phyloP scores from a whole-genome alignment of 2,797 vertebrate genomes.

The Huso huso region DNA sequence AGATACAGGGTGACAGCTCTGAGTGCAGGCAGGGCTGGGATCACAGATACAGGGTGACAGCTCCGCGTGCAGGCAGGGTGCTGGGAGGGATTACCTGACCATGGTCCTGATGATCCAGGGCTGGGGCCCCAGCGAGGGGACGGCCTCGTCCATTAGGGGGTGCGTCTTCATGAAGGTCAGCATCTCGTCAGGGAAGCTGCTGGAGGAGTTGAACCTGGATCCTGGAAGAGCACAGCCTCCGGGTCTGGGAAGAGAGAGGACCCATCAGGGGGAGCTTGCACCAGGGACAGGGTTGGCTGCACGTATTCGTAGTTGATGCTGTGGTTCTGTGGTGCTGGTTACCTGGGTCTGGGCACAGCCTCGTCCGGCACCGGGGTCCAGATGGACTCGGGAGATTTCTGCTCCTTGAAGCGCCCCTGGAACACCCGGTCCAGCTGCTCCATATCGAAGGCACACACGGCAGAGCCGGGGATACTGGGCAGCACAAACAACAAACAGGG shows the following conservation, averaged over 20 bases:
- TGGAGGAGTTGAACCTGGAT: constrained; percentile 82
- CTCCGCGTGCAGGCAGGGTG: constrained; percentile 5
- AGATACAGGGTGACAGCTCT: constrained; percentile 34
- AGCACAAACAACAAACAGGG: neutral
- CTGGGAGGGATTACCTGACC: constrained; percentile 63
- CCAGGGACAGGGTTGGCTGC: neutral
- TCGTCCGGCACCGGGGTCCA: constrained; percentile 92
- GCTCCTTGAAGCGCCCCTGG: constrained; percentile 89
- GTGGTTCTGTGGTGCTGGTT: constrained; percentile 2
- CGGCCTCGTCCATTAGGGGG: constrained; percentile 86
- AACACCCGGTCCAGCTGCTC: constrained; percentile 79
- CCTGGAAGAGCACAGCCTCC: constrained; percentile 79
- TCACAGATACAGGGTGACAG: constrained; percentile 8
- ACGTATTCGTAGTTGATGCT: neutral
- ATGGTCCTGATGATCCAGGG: constrained; percentile 91
- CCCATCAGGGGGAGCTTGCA: too few species aligned
- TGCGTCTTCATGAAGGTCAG: constrained; percentile 92
- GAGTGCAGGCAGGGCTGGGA: constrained; percentile 11
- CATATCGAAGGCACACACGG: constrained; percentile 95
- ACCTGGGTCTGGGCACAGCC: constrained; percentile 86
- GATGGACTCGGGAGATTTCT: constrained; percentile 90
- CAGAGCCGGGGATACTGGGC: constrained; percentile 85
- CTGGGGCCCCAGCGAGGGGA: constrained; percentile 74
- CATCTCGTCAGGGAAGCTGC: constrained; percentile 87
- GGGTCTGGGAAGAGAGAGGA: constrained; percentile 55